Evolutionary conservation across 2,113 vertebrate species (phyloP), one percentile per base, ranked within the genome.

Genomic region (Podarcis cretensis): DNA sequence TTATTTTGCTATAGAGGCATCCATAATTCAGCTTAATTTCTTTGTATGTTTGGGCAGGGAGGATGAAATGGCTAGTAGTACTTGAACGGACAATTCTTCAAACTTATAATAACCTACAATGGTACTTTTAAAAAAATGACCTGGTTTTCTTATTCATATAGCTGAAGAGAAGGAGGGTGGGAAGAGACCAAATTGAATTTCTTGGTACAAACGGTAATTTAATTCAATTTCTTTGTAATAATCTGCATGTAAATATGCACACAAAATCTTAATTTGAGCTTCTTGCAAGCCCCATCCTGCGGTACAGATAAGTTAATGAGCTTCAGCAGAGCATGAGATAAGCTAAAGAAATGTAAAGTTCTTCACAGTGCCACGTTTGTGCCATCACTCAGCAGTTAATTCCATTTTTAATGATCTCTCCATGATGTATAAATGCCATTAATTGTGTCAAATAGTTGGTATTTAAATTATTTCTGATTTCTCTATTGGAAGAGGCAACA

Each of bases 331-430:
- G 84, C 84, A 88, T 84, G 69, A 88, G 89, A 93, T 89, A 90
- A 95, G 3, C 43, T 93, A 14, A 83, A 89, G 92, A 96, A 92
- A 93, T 63, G 2, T 63, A 82, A 93, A 83, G 86, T 83, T 80
- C 84, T 84, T 83, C 82, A 54, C 75, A 89, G 16, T 87, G 37
- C 16, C 81, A 93, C 68, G 85, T 93, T 87, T 90, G 65, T 91
- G 81, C 57, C 90, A 89, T 94, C 88, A 90, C 65, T 95, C 89
- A 92, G 85, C 73, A 91, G 23, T 7, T 89, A 91, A 89, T 93
- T 94, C 85, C 5, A 76, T 89, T 94, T 95, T 92, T 94, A 81
- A 95, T 93, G 89, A 90, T 87, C 73, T 94, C 75, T 48, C 90
- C 86, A 87, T 94, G 81, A 82, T 90, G 32, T 54, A 73, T 48